These are phyloP conservation scores for Danio choprae DNA, from an alignment of 2,797 vertebrate species.

Conservation along the genomic window DNA sequence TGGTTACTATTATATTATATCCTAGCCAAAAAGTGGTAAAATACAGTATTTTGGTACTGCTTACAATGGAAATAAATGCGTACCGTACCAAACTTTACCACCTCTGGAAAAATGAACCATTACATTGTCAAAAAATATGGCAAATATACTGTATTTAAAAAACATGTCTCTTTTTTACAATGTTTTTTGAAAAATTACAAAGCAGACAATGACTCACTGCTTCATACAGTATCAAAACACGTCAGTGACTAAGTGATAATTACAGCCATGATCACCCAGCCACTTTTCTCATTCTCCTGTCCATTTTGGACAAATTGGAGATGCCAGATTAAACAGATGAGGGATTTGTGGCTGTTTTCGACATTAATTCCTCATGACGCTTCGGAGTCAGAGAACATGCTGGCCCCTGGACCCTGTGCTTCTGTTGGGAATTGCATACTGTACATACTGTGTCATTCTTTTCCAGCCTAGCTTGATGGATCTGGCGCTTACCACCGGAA, in stretches of 20 bases:
- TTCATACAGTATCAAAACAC: constrained; percentile 22
- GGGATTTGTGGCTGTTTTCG: constrained; percentile 57
- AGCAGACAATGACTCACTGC: neutral
- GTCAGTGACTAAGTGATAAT: constrained; percentile 45
- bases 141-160: too few species aligned
- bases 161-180: too few species aligned
- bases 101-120: neutral
- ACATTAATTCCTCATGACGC: constrained; percentile 57
- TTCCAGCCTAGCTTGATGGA: constrained; percentile 64
- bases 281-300: constrained; percentile 42
- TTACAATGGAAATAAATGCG: too few species aligned
- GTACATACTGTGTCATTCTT: constrained; percentile 57
- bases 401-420: constrained; percentile 46
- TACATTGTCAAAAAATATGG: too few species aligned
- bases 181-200: neutral
- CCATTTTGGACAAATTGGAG: constrained; percentile 56
- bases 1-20: too few species aligned
- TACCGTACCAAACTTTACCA: too few species aligned
- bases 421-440: constrained; percentile 45
- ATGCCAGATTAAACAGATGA: constrained; percentile 42
- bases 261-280: constrained; percentile 41
- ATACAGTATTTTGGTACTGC: too few species aligned
- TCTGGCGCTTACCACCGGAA: constrained; percentile 62
- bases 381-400: constrained; percentile 59
- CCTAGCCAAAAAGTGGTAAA: too few species aligned